Conservation (phyloP, 2,113 vertebrate genomes). For the Rhadina sibilatrix region DNA sequence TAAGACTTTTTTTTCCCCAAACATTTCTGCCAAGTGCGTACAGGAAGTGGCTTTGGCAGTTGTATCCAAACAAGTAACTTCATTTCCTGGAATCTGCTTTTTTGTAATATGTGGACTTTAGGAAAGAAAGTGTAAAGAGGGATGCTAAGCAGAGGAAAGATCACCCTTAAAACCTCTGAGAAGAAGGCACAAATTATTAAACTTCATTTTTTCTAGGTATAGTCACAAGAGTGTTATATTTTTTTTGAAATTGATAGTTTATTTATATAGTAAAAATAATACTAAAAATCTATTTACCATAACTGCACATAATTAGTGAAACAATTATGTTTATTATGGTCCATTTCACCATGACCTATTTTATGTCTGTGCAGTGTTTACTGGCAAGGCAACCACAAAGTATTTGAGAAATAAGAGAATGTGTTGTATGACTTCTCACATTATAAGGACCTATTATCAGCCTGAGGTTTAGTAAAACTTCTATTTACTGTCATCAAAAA, state of each 20-base stretch:
- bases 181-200: background rate
- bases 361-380: background rate
- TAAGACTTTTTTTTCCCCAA: conserved; percentile 32
- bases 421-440: background rate
- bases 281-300: background rate
- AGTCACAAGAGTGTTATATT: background rate
- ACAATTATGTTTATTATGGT: background rate
- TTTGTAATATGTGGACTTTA: conserved; percentile 2
- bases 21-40: conserved; percentile 36
- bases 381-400: background rate
- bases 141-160: background rate
- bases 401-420: background rate
- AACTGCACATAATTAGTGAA: background rate
- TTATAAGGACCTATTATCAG: background rate
- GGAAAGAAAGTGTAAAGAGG: conserved; percentile 17
- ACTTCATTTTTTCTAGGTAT: background rate
- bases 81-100: conserved; percentile 54
- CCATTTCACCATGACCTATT: background rate
- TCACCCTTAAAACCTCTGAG: background rate
- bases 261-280: background rate
- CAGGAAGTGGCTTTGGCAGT: conserved; percentile 64
- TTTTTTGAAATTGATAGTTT: background rate
- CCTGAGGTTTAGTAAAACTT: background rate
- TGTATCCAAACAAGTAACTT: conserved; percentile 50
- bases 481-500: background rate